Evolutionary conservation across 1,140 invertebrate genomes (phyloP), one percentile per base, ranked within the genome.

Genomic region (Mizuhopecten yessoensis): DNA sequence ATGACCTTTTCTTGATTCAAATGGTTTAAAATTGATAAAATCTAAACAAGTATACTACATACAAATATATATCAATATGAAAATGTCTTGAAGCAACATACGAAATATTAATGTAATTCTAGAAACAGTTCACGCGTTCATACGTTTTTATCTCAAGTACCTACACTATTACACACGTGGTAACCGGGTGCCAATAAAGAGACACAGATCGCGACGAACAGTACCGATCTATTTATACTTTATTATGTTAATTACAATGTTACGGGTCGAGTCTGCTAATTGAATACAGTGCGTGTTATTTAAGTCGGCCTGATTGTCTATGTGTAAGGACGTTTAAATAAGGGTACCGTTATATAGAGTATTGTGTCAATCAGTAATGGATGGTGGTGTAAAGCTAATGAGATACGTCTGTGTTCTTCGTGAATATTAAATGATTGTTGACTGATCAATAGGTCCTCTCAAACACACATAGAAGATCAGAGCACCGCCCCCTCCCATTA

Each of bases 161-260:
- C 2, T 11, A 23, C 13, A 39, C 36, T 39, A 39, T 45, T 75
- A 75, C 11, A 75, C 57, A 75, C 57, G 57, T 75, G 57, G 57
- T 75, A 75, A 75, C n/a, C n/a, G 57, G 57, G 29, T 75, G n/a
- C 57, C n/a, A 75, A 75, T 29, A 75, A 75, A 75, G n/a, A 75
- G 57, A 75, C 57, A 75, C 57, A 29, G 57, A 7, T 75, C 57
- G 57, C 57, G 57, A 75, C 57, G 29, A 17, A 75, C n/a, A 75
- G 23, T 29, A 75, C 57, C 5, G 57, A 29, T 75, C 57, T 29
- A 75, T 75, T 75, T 29, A 75, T 75, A 75, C 57, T n/a, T n/a
- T 5, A 29, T 75, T 75, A 75, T 29, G 0, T 29, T 17, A 9
- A 9, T 75, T 29, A 75, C 57, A 75, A 75, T 75, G 23, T 39